Evolutionary conservation across 2,113 vertebrate species (phyloP), one percentile per base, ranked within the genome.

Genomic region (Paramormyrops kingsleyae): DNA sequence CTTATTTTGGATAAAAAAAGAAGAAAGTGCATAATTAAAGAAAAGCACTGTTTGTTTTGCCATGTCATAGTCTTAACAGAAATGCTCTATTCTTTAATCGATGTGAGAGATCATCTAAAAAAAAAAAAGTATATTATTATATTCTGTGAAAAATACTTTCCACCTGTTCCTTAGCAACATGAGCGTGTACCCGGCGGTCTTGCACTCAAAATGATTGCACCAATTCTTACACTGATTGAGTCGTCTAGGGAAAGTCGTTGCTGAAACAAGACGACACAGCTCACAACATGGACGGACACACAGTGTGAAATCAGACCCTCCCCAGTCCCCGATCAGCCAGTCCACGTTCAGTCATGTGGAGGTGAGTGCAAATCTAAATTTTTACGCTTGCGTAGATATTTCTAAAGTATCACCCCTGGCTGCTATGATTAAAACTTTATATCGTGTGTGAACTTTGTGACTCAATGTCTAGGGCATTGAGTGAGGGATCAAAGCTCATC

Each of bases 131-230:
- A 86, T 5, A 19, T 39, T 90, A 52, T 70, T 87, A 62, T 50
- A 84, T 31, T 84, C 53, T 2, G 12, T 21, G 8, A 13, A 87
- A 49, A 90, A 89, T 19, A 42, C 15, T 47, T 91, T 89, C 87
- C 89, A 90, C 89, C 91, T 91, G 93, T 93, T 90, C 91, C 92
- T 93, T 92, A 93, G 93, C 93, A 94, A 94, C 92, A 90, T 21
- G 83, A 87, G 87, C 83, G 27, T 90, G 88, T 90, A 70, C 27
- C 89, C 84, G 27, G 83, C 53, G 53, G 39, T 53, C 56, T 42
- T 70, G 74, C 90, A 89, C 88, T 94, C 77, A 66, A 92, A 90
- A 62, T 94, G 92, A 93, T 92, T 94, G 92, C 92, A 83, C 47
- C 87, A 87, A 89, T 89, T 90, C 86, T 91, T 89, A 90, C 89